Evolutionary conservation across 2,113 vertebrate species (phyloP).

Genomic region (Paraplagusia blochii): DNA sequence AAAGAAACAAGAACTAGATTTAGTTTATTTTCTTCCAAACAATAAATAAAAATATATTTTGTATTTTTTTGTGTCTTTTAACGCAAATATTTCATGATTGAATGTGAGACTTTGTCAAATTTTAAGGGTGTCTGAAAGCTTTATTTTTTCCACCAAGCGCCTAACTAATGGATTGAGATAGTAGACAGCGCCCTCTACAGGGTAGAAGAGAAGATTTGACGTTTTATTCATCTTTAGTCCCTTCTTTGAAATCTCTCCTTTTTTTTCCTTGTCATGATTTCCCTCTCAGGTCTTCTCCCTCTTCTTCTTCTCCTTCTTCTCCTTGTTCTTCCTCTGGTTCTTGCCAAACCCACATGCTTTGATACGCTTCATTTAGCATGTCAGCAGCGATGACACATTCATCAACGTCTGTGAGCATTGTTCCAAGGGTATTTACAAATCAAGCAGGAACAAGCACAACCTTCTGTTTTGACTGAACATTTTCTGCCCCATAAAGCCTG

Average conservation of each 20-base stretch:
- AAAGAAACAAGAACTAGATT: too few relatives aligned
- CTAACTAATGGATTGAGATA: too few relatives aligned
- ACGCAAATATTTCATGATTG: too few relatives aligned
- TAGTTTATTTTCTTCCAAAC: too few relatives aligned
- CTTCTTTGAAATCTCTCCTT: background rate
- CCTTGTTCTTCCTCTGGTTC: constrained; percentile 5
- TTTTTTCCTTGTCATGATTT: background rate
- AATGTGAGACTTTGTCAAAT: too few relatives aligned
- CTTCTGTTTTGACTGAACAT: constrained; percentile 47
- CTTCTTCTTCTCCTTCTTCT: constrained; percentile 10
- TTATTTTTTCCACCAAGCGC: too few relatives aligned
- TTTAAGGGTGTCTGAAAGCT: too few relatives aligned
- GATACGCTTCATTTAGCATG: constrained; percentile 69
- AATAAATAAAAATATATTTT: too few relatives aligned
- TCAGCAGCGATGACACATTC: constrained; percentile 67
- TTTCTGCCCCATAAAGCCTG: constrained; percentile 55
- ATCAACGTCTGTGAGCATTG: constrained; percentile 43
- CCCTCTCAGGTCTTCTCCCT: constrained; percentile 3
- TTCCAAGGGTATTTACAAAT: constrained; percentile 43
- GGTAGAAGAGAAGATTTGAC: too few relatives aligned
- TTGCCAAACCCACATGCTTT: constrained; percentile 44
- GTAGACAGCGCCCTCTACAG: too few relatives aligned
- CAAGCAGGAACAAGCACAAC: constrained; percentile 63
- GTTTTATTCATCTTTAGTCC: too few relatives aligned
- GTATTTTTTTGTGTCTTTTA: too few relatives aligned